These are phyloP conservation scores for Encarsia formosa DNA, from an alignment of 2,888 invertebrate species.

Conservation along the genomic window DNA sequence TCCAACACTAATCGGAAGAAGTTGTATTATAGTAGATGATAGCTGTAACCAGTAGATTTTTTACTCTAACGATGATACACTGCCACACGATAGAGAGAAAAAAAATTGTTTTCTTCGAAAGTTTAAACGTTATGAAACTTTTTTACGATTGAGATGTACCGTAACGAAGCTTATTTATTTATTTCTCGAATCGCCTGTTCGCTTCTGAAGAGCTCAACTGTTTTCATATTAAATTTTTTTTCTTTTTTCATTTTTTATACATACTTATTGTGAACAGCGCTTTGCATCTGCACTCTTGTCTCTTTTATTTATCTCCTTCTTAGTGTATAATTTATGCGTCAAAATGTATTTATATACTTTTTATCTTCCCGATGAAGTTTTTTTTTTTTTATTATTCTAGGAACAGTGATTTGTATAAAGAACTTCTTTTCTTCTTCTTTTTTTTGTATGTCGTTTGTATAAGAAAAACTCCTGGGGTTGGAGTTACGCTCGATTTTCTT, in stretches of 20 bases:
- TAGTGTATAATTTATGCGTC: slow-evolving; percentile 27
- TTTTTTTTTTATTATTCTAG: slow-evolving; percentile 21
- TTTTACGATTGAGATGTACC: slow-evolving; percentile 18
- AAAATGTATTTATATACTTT: slow-evolving; percentile 22
- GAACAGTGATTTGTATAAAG: slow-evolving; percentile 25
- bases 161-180: slow-evolving; percentile 25
- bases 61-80: not conserved
- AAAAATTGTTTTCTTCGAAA: slow-evolving; percentile 7
- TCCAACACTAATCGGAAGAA: too few species aligned
- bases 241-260: slow-evolving; percentile 14
- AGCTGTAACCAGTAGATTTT: too few species aligned
- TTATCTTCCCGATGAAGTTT: slow-evolving; percentile 26
- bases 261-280: slow-evolving; percentile 16
- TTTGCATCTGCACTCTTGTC: slow-evolving; percentile 25
- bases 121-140: slow-evolving; percentile 9
- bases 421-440: slow-evolving; percentile 23
- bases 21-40: too few species aligned
- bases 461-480: slow-evolving; percentile 11
- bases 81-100: not conserved
- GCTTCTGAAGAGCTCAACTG: slow-evolving; percentile 13
- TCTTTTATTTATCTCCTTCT: slow-evolving; percentile 18
- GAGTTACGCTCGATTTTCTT: slow-evolving; percentile 25
- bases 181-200: slow-evolving; percentile 21
- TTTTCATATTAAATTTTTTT: not conserved
- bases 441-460: slow-evolving; percentile 28